These are phyloP conservation scores for Helobdella robusta DNA, from an alignment of 2,888 invertebrate genomes.

Conservation along the genomic window DNA sequence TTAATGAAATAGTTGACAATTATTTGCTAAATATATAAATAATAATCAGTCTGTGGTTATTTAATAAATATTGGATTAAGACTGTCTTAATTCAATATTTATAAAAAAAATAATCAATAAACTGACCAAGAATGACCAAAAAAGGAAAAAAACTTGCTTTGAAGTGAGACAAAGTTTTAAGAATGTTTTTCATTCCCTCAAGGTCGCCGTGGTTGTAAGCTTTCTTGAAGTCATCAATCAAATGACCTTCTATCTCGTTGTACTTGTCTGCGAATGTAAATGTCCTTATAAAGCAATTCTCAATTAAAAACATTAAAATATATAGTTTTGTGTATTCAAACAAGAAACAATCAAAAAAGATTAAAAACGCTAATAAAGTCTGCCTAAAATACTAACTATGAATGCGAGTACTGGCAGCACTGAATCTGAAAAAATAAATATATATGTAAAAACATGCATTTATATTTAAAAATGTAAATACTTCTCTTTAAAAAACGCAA, in stretches of 20 bases:
- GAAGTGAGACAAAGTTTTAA: constrained; percentile 81
- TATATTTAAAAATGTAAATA: no score
- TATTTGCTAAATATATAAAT: background rate
- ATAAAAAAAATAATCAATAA: background rate
- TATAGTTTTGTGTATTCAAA: background rate
- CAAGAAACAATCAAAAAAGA: background rate
- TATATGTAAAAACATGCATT: background rate
- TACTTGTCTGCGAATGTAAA: constrained; percentile 53
- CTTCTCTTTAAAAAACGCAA: no score
- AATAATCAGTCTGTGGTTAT: background rate
- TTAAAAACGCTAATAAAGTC: background rate
- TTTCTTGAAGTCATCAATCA: constrained; percentile 86
- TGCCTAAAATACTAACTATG: background rate
- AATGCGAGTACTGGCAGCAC: background rate
- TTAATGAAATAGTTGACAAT: constrained; percentile 28
- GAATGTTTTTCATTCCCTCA: constrained; percentile 81
- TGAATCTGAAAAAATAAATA: constrained; percentile 2
- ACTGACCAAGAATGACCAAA: background rate
- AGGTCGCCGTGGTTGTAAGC: constrained; percentile 75
- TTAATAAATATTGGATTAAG: background rate
- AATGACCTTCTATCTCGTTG: constrained; percentile 47
- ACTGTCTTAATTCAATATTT: background rate
- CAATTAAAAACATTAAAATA: no score
- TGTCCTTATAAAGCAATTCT: no score
- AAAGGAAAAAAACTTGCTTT: constrained; percentile 52